A percentile compares a stretch with the other conserved stretches of the same genome.
These are phyloP conservation scores for Aphaenogaster rudis DNA, from an alignment of 1,140 invertebrate genomes.

Conservation along the genomic window DNA sequence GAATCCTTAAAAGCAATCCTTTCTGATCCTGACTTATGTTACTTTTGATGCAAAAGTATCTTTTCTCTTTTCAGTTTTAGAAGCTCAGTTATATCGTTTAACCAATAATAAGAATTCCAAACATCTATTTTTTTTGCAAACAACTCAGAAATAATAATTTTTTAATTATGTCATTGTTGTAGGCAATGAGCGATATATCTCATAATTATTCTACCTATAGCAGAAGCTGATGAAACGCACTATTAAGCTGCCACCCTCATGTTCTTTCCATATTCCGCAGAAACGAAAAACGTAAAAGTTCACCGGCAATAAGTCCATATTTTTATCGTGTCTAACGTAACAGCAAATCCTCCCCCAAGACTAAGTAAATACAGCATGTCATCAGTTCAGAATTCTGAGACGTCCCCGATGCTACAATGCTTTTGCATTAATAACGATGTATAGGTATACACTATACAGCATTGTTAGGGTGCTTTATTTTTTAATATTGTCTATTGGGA, in stretches of 20 bases:
- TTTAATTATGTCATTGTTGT: too few species aligned
- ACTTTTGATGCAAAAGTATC: too few species aligned
- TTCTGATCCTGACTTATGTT: too few species aligned
- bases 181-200: too few species aligned
- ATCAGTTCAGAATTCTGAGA: neutral
- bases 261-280: slow-evolving; percentile 35
- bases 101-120: too few species aligned
- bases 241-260: neutral
- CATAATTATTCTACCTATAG: slow-evolving; percentile 16
- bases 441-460: neutral
- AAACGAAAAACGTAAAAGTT: slow-evolving; percentile 48
- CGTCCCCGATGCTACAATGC: neutral
- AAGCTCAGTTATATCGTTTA: too few species aligned
- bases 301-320: slow-evolving; percentile 53
- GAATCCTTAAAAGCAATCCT: too few species aligned
- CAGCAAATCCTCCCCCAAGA: neutral
- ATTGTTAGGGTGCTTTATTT: neutral
- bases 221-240: neutral
- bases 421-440: slow-evolving; percentile 42
- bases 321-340: slow-evolving; percentile 11
- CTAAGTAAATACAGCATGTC: neutral
- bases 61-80: too few species aligned
- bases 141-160: too few species aligned
- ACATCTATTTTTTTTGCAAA: too few species aligned
- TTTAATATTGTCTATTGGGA: neutral